Conservation (phyloP, 1,140 invertebrate genomes). For the Hetaerina americana region DNA sequence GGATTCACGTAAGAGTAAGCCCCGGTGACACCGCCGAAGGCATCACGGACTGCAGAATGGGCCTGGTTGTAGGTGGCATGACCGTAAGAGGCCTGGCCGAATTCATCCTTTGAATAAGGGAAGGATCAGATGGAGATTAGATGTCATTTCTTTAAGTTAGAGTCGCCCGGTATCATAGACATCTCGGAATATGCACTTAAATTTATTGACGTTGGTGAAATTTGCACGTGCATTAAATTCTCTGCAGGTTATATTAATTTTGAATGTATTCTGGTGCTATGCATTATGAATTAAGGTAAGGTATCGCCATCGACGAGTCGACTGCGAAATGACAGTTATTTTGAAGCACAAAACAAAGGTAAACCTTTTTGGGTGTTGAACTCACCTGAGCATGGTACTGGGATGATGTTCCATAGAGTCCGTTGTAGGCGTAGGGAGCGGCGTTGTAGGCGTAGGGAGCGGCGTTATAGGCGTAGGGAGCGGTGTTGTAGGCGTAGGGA, state of each 20-base stretch:
- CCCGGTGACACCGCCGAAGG: conserved; percentile 37
- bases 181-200: no score
- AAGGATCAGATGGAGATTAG: background rate
- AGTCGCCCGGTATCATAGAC: no score
- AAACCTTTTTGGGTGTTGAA: no score
- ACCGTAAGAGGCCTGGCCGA: conserved; percentile 39
- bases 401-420: background rate
- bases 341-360: no score
- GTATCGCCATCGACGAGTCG: background rate
- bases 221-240: no score
- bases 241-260: background rate
- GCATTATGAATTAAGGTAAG: background rate
- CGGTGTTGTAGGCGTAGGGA: background rate
- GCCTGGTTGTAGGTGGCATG: conserved; percentile 38
- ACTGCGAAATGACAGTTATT: background rate
- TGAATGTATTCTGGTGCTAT: no score
- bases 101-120: conserved; percentile 25
- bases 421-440: no score
- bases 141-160: no score
- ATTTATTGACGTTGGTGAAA: no score
- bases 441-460: no score
- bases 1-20: conserved; percentile 40
- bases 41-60: conserved; percentile 35
- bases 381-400: background rate
- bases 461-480: conserved; percentile 2